Evolutionary conservation across 2,797 vertebrate species (phyloP), one percentile per base, ranked within the genome.

Genomic region (Malurus leucopterus): DNA sequence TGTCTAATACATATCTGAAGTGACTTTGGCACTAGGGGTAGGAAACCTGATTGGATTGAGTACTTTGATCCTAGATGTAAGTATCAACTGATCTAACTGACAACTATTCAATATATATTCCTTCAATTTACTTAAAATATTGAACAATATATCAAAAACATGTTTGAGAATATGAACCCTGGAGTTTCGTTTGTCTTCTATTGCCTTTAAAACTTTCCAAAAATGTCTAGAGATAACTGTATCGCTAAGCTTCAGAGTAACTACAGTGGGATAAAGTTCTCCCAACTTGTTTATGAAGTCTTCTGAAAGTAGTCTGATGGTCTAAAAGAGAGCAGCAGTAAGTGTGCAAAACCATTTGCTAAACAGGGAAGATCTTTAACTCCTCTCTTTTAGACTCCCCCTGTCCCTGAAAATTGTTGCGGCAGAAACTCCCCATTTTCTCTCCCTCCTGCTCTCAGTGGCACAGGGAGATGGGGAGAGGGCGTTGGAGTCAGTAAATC

Each of bases 401-500:
- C 8, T 38, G 4, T 30, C 15, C 5, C 15, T 40, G 22, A 27
- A 57, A 63, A 50, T 15, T 65, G 36, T 36, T 36, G 36, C 5
- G 36, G 36, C 12, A 12, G 36, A 36, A 36, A 36, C 5, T 47
- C 22, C 3, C 1, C 2, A 4, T n/a, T 67, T 53, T 36, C 22
- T 53, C 24, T 71, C 6, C 5, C 12, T 65, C 10, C 40, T 79
- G 17, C 7, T 14, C 17, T 38, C 30, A 61, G 14, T 6, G 15
- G 9, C 0, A 0, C 30, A 34, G 15, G 4, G 6, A 4, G 10
- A 9, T 46, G 6, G 7, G 4, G 16, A 71, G 11, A 15, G 5
- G 11, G 29, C 1, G 1, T 27, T 51, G 9, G 4, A 14, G 20
- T 44, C 20, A 44, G 4, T 34, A 40, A 23, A 50, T n/a, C 3